These are phyloP conservation scores for Phymatocera aterrima DNA, from an alignment of 2,888 invertebrate genomes.

Conservation along the genomic window DNA sequence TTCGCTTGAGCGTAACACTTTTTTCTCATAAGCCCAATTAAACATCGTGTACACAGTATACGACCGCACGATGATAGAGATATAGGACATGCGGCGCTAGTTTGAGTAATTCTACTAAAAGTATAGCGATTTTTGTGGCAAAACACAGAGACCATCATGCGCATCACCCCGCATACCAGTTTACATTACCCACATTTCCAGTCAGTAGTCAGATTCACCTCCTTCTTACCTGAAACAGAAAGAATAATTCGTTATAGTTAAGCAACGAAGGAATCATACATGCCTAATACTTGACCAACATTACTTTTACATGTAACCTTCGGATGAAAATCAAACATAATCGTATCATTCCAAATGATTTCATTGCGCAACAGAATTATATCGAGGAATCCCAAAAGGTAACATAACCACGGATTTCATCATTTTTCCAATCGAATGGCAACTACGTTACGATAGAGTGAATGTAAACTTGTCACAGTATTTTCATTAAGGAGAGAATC, in stretches of 20 bases:
- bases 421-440: too few relatives aligned
- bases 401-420: too few relatives aligned
- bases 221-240: slow-evolving; percentile 29
- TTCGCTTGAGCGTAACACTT: neutral
- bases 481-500: too few relatives aligned
- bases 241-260: slow-evolving; percentile 1
- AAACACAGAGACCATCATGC: too few relatives aligned
- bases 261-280: neutral
- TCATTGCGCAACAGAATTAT: too few relatives aligned
- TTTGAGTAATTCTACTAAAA: too few relatives aligned
- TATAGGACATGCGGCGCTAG: too few relatives aligned
- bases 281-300: neutral
- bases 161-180: neutral
- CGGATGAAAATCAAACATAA: neutral
- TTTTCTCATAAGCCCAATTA: neutral
- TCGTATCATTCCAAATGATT: neutral
- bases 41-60: neutral
- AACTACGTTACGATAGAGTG: too few relatives aligned
- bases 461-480: too few relatives aligned
- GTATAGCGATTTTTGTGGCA: too few relatives aligned
- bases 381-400: too few relatives aligned
- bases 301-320: neutral
- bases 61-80: too few relatives aligned
- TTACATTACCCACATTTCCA: slow-evolving; percentile 14
- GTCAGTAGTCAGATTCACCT: neutral